phyloP scores from a whole-genome alignment of 1,140 invertebrate species.

The Cotesia vestalis region DNA sequence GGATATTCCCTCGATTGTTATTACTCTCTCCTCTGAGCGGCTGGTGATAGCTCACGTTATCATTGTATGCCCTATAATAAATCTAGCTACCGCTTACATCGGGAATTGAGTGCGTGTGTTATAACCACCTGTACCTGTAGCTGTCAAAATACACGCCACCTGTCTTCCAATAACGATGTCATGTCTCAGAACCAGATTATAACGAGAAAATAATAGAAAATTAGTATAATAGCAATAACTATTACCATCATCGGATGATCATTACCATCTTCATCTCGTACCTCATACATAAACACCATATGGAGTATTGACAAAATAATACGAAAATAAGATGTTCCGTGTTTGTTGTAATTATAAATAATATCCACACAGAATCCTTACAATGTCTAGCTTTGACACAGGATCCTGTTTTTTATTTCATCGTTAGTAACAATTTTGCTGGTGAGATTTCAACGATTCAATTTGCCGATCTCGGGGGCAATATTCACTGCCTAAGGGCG shows the following conservation, averaged over 20 bases:
- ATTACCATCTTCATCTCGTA: too few species aligned
- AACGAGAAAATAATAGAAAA: slow-evolving; percentile 10
- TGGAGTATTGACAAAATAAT: too few species aligned
- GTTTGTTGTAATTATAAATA: too few species aligned
- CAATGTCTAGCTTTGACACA: slow-evolving; percentile 6
- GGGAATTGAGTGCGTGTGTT: not conserved
- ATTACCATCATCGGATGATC: not conserved
- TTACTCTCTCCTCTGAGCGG: too few species aligned
- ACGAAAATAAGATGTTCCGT: too few species aligned
- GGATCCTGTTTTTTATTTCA: not conserved
- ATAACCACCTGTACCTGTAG: slow-evolving; percentile 15
- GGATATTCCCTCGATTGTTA: too few species aligned
- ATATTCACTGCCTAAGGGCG: slow-evolving; percentile 45
- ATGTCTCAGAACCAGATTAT: not conserved
- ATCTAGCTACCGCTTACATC: not conserved
- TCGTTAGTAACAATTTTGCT: slow-evolving; percentile 10
- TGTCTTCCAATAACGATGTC: slow-evolving; percentile 9
- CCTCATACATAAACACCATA: too few species aligned
- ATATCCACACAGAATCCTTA: too few species aligned
- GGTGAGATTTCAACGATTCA: slow-evolving; percentile 58
- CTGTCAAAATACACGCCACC: slow-evolving; percentile 17
- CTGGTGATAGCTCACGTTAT: slow-evolving; percentile 1
- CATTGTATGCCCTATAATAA: not conserved
- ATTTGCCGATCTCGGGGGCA: slow-evolving; percentile 56
- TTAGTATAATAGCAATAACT: not conserved